A percentile compares a stretch with the other conserved stretches of the same genome.
phyloP scores from a whole-genome alignment of 2,888 invertebrate species.

The Acleris laterana region DNA sequence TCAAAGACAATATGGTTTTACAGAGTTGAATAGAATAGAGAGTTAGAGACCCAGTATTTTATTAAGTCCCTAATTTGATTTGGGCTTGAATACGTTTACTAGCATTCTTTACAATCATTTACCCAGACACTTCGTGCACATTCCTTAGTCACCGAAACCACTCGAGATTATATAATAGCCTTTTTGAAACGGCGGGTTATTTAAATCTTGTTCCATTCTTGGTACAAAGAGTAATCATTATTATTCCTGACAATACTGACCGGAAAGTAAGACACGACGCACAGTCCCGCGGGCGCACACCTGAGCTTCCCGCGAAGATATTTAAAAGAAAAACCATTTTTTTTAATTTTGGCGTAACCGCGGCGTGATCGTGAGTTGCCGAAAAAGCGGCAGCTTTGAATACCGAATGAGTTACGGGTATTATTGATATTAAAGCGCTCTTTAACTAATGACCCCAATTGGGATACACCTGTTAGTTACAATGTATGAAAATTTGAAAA shows the following conservation, averaged over 20 bases:
- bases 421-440: constrained; percentile 28
- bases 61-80: too few species aligned
- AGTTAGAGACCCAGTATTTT: too few species aligned
- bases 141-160: constrained; percentile 7
- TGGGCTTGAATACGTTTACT: too few species aligned
- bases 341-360: constrained; percentile 67
- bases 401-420: constrained; percentile 35
- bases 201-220: constrained; percentile 60
- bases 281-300: constrained; percentile 70
- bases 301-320: constrained; percentile 70
- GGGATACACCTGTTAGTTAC: too few species aligned
- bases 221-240: constrained; percentile 52
- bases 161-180: constrained; percentile 34
- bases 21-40: too few species aligned
- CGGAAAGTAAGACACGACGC: constrained; percentile 78
- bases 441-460: constrained; percentile 29
- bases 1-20: too few species aligned
- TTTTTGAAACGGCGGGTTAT: constrained; percentile 46
- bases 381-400: constrained; percentile 56
- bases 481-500: too few species aligned
- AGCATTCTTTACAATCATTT: too few species aligned
- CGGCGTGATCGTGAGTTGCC: constrained; percentile 58
- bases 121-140: background rate
- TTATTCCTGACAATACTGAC: constrained; percentile 57
- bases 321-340: constrained; percentile 57